Evolutionary conservation across 2,888 invertebrate genomes (phyloP), one percentile per base, ranked within the genome.

Genomic region (Conistra vaccinii): DNA sequence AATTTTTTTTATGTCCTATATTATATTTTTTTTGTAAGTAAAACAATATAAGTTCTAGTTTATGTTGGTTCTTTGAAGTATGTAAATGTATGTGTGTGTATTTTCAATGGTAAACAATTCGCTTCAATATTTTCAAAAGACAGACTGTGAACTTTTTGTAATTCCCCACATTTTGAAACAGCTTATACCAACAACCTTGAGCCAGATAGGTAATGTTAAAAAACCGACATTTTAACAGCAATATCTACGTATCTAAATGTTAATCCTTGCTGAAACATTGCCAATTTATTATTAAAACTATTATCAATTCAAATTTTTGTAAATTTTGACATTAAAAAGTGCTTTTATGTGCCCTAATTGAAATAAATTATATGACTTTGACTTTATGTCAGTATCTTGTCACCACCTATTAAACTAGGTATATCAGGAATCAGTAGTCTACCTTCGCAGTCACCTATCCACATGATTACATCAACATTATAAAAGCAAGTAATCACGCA

Each of bases 401-500:
- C 53, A n/a, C 10, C n/a, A 12, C 10, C n/a, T 42, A 14, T 42
- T 51, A 26, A 63, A 20, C 20, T 42, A 42, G 42, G 42, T 14
- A 42, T 42, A 42, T 66, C 14, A 51, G 12, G 5, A 35, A 51
- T n/a, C 35, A 6, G 12, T 6, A 5, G 17, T 17, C n/a, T 60
- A 51, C 32, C 39, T 39, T 48, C 39, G 1, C 53, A 29, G n/a
- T 48, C 42, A 58, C n/a, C 29, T 4, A 39, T 29, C 53, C 32
- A 39, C 17, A 2, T 32, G n/a, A 55, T 58, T 20, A n/a, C 61
- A 78, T 20, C 39, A 57, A 32, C 17, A 39, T 67, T 35, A 55
- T 57, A 74, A 82, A 78, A 70, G 39, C 69, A 51, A 75, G 77
- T 80, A 78, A 78, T 80, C 78, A 74, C 71, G 66, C 84, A 87